Percentiles rank a stretch among this genome's conserved stretches.
These are phyloP conservation scores for Amphibalanus amphitrite DNA, from an alignment of 1,140 invertebrate genomes.

Conservation along the genomic window DNA sequence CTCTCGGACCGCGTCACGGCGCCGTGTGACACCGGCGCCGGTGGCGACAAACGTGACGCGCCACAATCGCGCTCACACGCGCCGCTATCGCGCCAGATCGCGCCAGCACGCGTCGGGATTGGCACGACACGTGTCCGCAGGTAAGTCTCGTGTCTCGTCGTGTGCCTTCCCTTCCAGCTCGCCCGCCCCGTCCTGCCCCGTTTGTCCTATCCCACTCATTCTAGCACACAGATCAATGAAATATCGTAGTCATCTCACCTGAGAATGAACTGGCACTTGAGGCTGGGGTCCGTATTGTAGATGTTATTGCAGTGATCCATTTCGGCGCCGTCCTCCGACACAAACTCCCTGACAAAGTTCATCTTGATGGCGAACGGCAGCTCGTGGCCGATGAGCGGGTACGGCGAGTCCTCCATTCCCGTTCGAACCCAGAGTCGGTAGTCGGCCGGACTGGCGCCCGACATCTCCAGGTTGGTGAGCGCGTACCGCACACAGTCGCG, in stretches of 20 bases:
- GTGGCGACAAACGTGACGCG: no score
- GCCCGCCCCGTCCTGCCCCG: no score
- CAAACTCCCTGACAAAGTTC: constrained; percentile 26
- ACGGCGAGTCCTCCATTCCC: constrained; percentile 47
- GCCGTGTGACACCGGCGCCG: no score
- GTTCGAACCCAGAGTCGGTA: constrained; percentile 54
- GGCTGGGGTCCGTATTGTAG: constrained; percentile 16
- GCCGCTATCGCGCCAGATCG: no score
- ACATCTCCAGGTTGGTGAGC: constrained; percentile 39
- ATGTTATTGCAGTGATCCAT: constrained; percentile 19
- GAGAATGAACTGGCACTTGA: constrained; percentile 41
- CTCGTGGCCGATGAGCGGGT: constrained; percentile 61
- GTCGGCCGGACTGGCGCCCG: constrained; percentile 33
- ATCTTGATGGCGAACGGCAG: constrained; percentile 61
- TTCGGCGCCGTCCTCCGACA: constrained; percentile 18
- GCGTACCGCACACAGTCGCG: constrained; percentile 44
- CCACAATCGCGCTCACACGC: no score
- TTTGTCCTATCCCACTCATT: no score
- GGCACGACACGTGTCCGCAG: no score
- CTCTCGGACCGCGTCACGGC: no score
- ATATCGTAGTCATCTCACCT: no score
- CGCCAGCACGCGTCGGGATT: no score
- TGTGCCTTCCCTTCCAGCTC: no score
- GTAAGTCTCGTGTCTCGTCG: no score
- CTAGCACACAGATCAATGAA: not conserved